Conservation (phyloP, 2,113 vertebrate genomes). For the Tachuris rubrigastra region DNA sequence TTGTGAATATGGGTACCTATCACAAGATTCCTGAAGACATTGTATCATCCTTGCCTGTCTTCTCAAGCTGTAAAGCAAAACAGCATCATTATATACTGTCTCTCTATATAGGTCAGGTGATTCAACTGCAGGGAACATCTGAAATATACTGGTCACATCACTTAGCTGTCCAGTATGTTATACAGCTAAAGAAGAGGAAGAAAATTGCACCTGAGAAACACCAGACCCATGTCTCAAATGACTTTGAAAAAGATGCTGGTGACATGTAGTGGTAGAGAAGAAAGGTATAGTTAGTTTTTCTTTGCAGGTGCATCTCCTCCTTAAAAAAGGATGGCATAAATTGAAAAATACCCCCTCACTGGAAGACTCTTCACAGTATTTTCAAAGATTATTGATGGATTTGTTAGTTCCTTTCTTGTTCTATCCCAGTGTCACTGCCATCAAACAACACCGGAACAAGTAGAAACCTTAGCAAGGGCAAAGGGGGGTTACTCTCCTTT, state of each 20-base stretch:
- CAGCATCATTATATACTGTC: not conserved
- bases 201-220: not conserved
- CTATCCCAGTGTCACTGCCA: not conserved
- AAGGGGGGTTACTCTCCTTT: not conserved
- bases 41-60: not conserved
- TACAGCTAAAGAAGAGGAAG: not conserved
- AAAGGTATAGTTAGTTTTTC: not conserved
- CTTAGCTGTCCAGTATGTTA: not conserved
- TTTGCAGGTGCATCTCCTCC: not conserved
- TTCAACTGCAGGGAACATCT: not conserved
- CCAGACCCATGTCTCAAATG: not conserved
- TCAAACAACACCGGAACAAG: not conserved
- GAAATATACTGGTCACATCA: not conserved
- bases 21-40: not conserved
- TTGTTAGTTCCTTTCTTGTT: not conserved
- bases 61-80: not conserved
- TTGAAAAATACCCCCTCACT: rapidly evolving
- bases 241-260: not conserved
- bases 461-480: not conserved
- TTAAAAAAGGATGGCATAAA: rapidly evolving
- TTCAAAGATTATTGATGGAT: not conserved
- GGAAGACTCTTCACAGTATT: not conserved
- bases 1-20: not conserved
- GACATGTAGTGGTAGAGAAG: not conserved
- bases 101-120: not conserved